Evolutionary conservation across 2,113 vertebrate species (phyloP), one percentile per base, ranked within the genome.

Genomic region (Cnemophilus loriae): DNA sequence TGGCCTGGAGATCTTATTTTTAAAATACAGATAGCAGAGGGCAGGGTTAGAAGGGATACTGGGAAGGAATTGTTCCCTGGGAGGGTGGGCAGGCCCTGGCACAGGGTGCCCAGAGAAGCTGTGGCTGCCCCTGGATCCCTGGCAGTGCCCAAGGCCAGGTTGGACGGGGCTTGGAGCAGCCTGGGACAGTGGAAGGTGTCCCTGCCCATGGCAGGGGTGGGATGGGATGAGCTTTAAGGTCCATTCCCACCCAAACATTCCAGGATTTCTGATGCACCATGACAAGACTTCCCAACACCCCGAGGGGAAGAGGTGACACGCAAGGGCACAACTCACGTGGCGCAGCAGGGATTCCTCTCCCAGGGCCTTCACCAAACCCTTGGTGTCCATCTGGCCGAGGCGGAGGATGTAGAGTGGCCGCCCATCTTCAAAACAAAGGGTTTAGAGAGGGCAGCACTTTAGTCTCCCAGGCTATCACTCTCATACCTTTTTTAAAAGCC

Each of bases 331-430:
- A 87, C 98, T 97, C 93, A 99, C 98, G 0, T 99, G 98, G 88
- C 97, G 87, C 78, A 99, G 97, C 83, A 98, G 97, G 0, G 98
- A 97, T 52, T 99, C 98, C 91, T 99, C 98, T 44, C 98, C 98
- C 50, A 98, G 90, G 1, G 98, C 98, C 90, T 99, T 99, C 96
- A 99, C 97, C 96, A 99, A 82, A 10, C 98, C 98, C 61, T 99
- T 99, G 27, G 98, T 99, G 97, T 99, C 98, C 98, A 98, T 98
- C 95, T 99, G 98, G 39, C 98, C 98, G 8, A 99, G 97, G 30
- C 98, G 98, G 27, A 99, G 97, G 85, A 99, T 98, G 90, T 99
- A 99, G 28, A 99, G 98, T 0, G 98, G 98, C 24, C 98, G 96
- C 3, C 98, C 98, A 9, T 98, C 98, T 98, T 80, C 35, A 85